A percentile compares a stretch with the other conserved stretches of the same genome.
phyloP scores from a whole-genome alignment of 2,113 vertebrate species.

The Zootoca vivipara region DNA sequence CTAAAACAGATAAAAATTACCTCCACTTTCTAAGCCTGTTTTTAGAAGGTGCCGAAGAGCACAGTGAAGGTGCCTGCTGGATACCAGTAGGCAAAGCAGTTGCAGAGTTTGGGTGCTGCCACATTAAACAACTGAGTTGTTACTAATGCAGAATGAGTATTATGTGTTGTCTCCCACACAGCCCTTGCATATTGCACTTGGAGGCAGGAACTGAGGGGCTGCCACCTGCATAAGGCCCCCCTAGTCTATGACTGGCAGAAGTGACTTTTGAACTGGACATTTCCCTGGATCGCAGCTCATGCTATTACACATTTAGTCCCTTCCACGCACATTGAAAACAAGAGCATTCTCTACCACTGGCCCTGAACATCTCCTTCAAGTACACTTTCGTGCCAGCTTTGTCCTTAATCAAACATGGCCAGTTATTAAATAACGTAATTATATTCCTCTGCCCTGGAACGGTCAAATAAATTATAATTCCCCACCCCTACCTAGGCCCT shows the following conservation, averaged over 20 bases:
- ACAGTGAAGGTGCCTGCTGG: too few species aligned
- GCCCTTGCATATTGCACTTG: neutral
- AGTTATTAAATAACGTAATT: neutral
- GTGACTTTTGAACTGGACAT: neutral
- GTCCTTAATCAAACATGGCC: neutral
- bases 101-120: too few species aligned
- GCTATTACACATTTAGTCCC: neutral
- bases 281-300: neutral
- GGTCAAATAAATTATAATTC: neutral
- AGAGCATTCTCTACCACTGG: neutral
- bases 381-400: neutral
- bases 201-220: neutral
- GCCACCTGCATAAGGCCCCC: neutral
- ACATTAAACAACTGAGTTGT: too few species aligned
- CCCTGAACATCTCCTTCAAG: neutral
- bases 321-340: neutral
- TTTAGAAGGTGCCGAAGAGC: too few species aligned
- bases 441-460: neutral
- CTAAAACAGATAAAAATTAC: too few species aligned
- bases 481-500: too few species aligned
- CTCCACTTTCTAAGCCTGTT: too few species aligned
- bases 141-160: too few species aligned
- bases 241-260: neutral
- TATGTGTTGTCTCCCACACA: too few species aligned
- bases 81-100: too few species aligned